Base-by-base conservation (phyloP, 1,140 invertebrate genomes). In the Bombus cullumanus region DNA sequence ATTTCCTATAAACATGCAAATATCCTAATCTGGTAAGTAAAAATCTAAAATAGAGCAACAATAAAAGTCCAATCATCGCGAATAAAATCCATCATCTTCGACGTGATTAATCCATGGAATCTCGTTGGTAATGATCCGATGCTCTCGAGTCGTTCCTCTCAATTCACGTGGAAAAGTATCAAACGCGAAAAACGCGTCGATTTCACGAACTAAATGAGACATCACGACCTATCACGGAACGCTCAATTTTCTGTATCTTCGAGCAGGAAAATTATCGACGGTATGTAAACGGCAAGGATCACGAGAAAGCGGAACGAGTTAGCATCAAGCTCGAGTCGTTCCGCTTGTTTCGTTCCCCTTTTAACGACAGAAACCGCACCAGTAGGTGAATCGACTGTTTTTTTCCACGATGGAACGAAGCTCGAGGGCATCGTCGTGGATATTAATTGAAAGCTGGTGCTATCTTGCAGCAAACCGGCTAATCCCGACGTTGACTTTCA, bases 241-340 rank as follows among this genome's bases (percentile, higher is more conserved):
- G 62, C 6, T 34, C 66, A 59, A 84, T 79, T 71, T 78, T 84
- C 53, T 47, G 28, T 79, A n/a, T 39, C 28, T 37, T 15, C 39
- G 62, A 79, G 15, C 39, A 41, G 28, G 31, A 39, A 79, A 79
- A 80, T 37, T 15, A 31, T 78, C 34, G 28, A 57, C 47, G 37
- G 18, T 12, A 31, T 41, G 53, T 64, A 64, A 66, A 79, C 39
- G 25, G 66, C 12, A 6, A n/a, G 37, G 62, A 71, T 72, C 25
- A 18, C 39, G 88, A 57, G 88, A 86, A 89, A 89, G 88, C 80
- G 84, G 80, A 73, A 86, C 87, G 75, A 86, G 86, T 86, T 86
- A 83, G 37, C 64, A 76, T 82, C 39, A 31, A 80, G 57, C 77
- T 12, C 22, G 18, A 59, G 47, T 37, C 34, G 59, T 64, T 57